These are phyloP conservation scores for Hydrotaea diabolus DNA, from an alignment of 2,888 invertebrate species.

Conservation along the genomic window DNA sequence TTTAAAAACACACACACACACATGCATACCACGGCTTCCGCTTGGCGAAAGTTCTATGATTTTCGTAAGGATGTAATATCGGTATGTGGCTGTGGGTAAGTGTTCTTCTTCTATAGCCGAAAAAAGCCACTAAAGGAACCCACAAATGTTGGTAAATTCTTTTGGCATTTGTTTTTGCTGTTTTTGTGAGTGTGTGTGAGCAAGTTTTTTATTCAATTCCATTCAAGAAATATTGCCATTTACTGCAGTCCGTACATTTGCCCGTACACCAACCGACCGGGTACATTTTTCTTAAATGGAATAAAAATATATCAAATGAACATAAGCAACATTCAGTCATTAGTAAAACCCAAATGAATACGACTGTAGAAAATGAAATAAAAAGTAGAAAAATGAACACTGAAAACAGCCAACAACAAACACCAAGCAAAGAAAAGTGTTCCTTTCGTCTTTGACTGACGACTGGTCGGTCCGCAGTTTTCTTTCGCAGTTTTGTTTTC, in stretches of 20 bases:
- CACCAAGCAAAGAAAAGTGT: background rate
- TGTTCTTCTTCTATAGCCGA: background rate
- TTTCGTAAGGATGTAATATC: too few relatives aligned
- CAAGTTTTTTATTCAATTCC: conserved; percentile 20
- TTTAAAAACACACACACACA: conserved; percentile 8
- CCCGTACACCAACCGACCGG: background rate
- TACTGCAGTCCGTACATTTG: conserved; percentile 51
- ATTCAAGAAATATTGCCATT: conserved; percentile 45
- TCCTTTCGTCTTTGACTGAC: conserved; percentile 1
- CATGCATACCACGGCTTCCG: conserved; percentile 1
- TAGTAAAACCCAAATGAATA: conserved; percentile 40
- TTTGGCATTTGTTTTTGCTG: conserved; percentile 36
- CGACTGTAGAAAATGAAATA: conserved; percentile 22
- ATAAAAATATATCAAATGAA: conserved; percentile 41
- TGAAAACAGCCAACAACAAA: too few relatives aligned
- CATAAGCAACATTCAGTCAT: conserved; percentile 49
- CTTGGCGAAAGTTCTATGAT: conserved; percentile 1
- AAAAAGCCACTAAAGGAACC: conserved; percentile 44
- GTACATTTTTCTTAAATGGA: conserved; percentile 29
- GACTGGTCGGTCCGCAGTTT: background rate
- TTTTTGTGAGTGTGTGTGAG: conserved; percentile 27
- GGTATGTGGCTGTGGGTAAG: background rate
- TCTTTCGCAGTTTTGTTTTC: background rate
- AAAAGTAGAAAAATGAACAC: background rate
- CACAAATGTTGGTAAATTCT: conserved; percentile 48